Evolutionary conservation across 2,797 vertebrate genomes (phyloP), one percentile per base, ranked within the genome.

Genomic region (Anabacerthia variegaticeps): DNA sequence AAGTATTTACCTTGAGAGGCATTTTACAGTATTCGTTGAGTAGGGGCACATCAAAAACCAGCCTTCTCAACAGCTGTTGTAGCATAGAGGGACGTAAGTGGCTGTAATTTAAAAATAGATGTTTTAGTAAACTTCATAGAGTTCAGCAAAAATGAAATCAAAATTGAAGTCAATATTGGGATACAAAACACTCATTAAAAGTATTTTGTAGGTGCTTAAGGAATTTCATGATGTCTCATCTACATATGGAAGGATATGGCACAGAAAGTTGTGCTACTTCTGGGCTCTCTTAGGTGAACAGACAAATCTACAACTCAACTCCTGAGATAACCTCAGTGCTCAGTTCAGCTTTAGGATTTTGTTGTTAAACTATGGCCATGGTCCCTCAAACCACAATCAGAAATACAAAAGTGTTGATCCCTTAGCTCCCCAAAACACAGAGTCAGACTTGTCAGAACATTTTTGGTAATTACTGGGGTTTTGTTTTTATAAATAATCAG

Each of bases 11-110:
- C 99, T 99, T 99, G 17, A 99, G 98, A 93, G 99, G 99, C 99
- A 99, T 99, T 98, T 99, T 99, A 98, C 99, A 99, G 97, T 99
- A 99, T 88, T 99, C 99, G 52, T 98, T 99, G 94, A 99, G 98
- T 91, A 99, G 98, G 19, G 99, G 99, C 83, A 99, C 99, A 82
- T 99, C 99, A 97, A 99, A 99, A 95, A 99, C 99, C 7, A 99
- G 98, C 71, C 99, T 98, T 65, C 98, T 98, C 94, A 99, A 97
- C 67, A 99, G 98, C 89, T 99, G 99, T 96, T 99, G 99, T 84
- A 99, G 98, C 99, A 99, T 99, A 82, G 99, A 99, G 91, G 99
- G 99, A 78, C 99, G 98, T 83, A 99, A 98, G 96, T 99, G 98
- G 94, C 99, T 99, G 98, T 39, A 93, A 96, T 48, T 79, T 9